Evolutionary conservation across 2,113 vertebrate genomes (phyloP).

Genomic region (Mustela nigripes): DNA sequence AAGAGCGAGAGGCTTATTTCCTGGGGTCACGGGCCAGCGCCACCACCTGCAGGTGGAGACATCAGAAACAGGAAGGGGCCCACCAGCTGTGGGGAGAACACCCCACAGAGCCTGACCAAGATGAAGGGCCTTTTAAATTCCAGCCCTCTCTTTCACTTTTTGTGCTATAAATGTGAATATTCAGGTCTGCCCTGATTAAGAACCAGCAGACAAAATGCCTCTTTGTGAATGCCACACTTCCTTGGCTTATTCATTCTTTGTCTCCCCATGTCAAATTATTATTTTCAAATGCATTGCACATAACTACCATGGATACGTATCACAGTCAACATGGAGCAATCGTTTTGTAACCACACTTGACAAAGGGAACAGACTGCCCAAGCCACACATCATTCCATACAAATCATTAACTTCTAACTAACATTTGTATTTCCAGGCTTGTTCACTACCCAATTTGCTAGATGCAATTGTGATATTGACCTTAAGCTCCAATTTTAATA

Average conservation of each 20-base stretch:
- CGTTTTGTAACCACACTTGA: neutral
- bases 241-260: conserved; percentile 57
- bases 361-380: neutral
- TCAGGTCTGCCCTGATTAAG: conserved; percentile 64
- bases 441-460: neutral
- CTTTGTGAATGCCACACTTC: conserved; percentile 60
- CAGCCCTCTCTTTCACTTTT: neutral
- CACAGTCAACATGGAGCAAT: neutral
- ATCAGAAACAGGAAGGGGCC: conserved; percentile 24
- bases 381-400: neutral
- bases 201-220: conserved; percentile 52
- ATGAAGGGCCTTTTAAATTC: conserved; percentile 63
- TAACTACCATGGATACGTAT: neutral
- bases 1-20: conserved; percentile 34
- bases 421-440: neutral
- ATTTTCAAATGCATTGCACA: conserved; percentile 43
- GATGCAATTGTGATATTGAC: conserved; percentile 2
- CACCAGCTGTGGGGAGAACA: conserved; percentile 45
- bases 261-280: conserved; percentile 46
- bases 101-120: neutral
- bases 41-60: conserved; percentile 41
- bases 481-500: conserved; percentile 33
- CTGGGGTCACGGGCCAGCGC: neutral
- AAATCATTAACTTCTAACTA: conserved; percentile 58
- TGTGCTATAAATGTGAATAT: conserved; percentile 68